Percentiles rank a stretch among this genome's conserved stretches.
Evolutionary conservation across 2,888 invertebrate species (phyloP).

Genomic region (Scrobipalpa costella): DNA sequence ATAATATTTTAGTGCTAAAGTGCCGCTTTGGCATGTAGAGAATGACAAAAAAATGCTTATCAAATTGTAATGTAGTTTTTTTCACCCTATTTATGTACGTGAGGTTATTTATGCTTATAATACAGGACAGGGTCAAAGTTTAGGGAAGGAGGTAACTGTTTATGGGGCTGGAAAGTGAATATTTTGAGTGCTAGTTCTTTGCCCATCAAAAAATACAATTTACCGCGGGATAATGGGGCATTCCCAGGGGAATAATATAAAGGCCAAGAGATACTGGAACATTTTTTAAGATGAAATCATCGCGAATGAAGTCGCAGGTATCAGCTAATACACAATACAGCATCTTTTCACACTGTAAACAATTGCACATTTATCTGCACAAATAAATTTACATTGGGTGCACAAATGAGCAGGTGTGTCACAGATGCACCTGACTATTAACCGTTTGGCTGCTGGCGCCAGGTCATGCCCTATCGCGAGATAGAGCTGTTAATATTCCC

Average conservation of each 20-base stretch:
- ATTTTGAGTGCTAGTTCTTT: no score
- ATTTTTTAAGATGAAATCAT: no score
- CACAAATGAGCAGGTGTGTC: background rate
- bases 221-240: no score
- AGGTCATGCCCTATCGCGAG: slow-evolving; percentile 5
- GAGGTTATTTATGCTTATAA: background rate
- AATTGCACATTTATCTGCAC: no score
- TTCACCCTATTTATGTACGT: slow-evolving; percentile 8
- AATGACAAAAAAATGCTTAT: slow-evolving; percentile 7
- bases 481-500: background rate
- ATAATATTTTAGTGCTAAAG: slow-evolving; percentile 10
- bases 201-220: no score
- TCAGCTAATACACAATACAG: no score
- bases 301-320: no score
- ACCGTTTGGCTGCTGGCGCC: background rate
- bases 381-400: no score
- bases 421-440: background rate
- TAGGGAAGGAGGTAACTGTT: background rate
- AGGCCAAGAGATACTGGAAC: no score
- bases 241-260: no score
- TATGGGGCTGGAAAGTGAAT: background rate
- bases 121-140: background rate
- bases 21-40: slow-evolving; percentile 11
- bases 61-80: slow-evolving; percentile 4
- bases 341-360: no score